Base-by-base conservation (phyloP, 1,140 invertebrate species). In the Physella acuta region DNA sequence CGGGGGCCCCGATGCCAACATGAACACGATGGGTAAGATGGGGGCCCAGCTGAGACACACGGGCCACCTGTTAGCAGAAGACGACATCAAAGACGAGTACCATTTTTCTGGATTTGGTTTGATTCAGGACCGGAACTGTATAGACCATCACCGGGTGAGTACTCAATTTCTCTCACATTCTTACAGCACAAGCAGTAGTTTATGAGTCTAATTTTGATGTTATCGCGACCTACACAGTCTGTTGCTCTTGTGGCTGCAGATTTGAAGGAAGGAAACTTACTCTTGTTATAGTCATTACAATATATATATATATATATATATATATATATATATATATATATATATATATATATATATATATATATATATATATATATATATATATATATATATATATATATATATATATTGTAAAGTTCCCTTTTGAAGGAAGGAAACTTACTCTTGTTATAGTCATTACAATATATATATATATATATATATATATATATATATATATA, bases 31-130 rank as follows among this genome's bases (percentile, higher is more conserved):
- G 59, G n/a, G 34, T 1, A 61, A 61, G 16, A 8, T 61, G 16
- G 59, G 34, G 1, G n/a, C 36, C 3, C 8, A 61, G 16, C 20
- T 61, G 59, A 1, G 59, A 11, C 58, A 60, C 26, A 16, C 26
- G 26, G 55, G 55, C 33, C 31, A 34, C 33, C 17, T 61, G 36
- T 2, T 61, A 24, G 34, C 59, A 14, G 59, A 61, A 24, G 59
- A 61, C 26, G 59, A 61, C 24, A 11, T 61, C 3, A 61, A 61
- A 44, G 59, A 61, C 20, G 59, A 61, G 3, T 61, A 61, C 59
- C 33, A 24, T 11, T 61, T 61, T n/a, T 36, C 24, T 16, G 59
- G 59, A 1, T 61, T 37, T n/a, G 24, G 59, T 5, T 39, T 61
- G 5, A 14, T 61, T 11, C 58, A 33, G 34, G 58, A 37, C 34